phyloP scores from a whole-genome alignment of 2,888 invertebrate genomes.

The Cerastis rubricosa region DNA sequence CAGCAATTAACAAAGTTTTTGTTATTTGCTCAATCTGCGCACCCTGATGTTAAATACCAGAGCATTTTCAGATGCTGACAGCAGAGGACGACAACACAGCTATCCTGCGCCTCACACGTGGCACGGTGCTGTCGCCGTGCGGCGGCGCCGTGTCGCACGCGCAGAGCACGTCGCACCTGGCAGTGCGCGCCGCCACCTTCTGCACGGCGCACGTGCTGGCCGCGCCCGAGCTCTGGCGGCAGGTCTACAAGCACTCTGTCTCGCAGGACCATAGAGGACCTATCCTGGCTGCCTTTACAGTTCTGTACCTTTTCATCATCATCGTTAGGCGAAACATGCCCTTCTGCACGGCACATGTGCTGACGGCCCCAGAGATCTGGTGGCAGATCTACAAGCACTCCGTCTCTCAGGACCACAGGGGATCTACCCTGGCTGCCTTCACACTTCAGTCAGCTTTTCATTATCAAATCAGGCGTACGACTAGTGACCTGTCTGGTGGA shows the following conservation, averaged over 20 bases:
- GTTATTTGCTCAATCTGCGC: background rate
- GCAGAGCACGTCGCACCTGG: slow-evolving; percentile 75
- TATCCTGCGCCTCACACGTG: slow-evolving; percentile 82
- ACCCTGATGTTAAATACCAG: background rate
- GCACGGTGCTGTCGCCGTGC: slow-evolving; percentile 78
- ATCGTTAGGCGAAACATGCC: slow-evolving; percentile 39
- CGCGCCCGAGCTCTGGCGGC: slow-evolving; percentile 77
- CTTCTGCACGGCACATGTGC: slow-evolving; percentile 84
- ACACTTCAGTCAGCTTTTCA: slow-evolving; percentile 72
- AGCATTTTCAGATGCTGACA: slow-evolving; percentile 78
- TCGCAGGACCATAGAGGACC: slow-evolving; percentile 69
- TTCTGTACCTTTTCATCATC: slow-evolving; percentile 63
- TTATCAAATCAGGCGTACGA: background rate
- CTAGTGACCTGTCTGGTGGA: background rate
- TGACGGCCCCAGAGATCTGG: slow-evolving; percentile 78
- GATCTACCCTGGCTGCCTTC: slow-evolving; percentile 72
- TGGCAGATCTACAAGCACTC: slow-evolving; percentile 75
- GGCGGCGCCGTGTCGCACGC: slow-evolving; percentile 74
- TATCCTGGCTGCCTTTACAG: slow-evolving; percentile 74
- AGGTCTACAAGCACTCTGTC: slow-evolving; percentile 74
- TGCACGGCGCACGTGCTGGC: slow-evolving; percentile 82
- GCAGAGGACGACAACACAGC: slow-evolving; percentile 85
- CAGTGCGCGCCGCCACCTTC: slow-evolving; percentile 83
- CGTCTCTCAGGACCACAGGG: slow-evolving; percentile 68
- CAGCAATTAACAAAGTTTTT: background rate